phyloP scores from a whole-genome alignment of 2,888 invertebrate species.

The Leptopilina myrica region DNA sequence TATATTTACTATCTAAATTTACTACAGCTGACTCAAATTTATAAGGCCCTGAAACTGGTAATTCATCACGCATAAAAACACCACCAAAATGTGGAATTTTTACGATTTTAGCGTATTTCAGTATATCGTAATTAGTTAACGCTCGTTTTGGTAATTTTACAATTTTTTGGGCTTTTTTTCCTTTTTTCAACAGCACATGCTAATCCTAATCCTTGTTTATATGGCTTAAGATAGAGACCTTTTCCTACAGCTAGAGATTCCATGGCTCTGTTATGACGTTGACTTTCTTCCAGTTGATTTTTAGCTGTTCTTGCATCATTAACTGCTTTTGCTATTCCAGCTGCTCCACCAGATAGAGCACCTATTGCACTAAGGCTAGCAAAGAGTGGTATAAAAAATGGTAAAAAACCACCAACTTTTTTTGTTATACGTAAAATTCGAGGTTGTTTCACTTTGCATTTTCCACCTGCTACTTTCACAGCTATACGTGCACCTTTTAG shows the following conservation, averaged over 20 bases:
- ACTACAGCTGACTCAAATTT: too few relatives aligned
- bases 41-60: neutral
- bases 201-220: neutral
- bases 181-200: neutral
- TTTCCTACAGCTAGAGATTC: slow-evolving; percentile 52
- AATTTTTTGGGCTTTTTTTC: neutral
- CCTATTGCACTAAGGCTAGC: neutral
- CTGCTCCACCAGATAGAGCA: slow-evolving; percentile 43
- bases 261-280: slow-evolving; percentile 63
- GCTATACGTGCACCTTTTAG: neutral
- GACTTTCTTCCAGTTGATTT: slow-evolving; percentile 54
- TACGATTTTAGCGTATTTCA: neutral
- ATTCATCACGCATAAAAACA: slow-evolving; percentile 4
- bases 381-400: too few relatives aligned
- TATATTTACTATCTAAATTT: too few relatives aligned
- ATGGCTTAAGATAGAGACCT: neutral
- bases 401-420: too few relatives aligned
- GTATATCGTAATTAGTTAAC: neutral
- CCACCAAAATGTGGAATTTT: slow-evolving; percentile 7
- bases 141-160: slow-evolving; percentile 2
- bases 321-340: slow-evolving; percentile 37
- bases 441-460: too few relatives aligned
- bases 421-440: too few relatives aligned
- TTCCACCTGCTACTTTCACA: too few relatives aligned
- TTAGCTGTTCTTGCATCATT: neutral